Evolutionary conservation across 2,113 vertebrate species (phyloP).

Genomic region (Raja brachyura): DNA sequence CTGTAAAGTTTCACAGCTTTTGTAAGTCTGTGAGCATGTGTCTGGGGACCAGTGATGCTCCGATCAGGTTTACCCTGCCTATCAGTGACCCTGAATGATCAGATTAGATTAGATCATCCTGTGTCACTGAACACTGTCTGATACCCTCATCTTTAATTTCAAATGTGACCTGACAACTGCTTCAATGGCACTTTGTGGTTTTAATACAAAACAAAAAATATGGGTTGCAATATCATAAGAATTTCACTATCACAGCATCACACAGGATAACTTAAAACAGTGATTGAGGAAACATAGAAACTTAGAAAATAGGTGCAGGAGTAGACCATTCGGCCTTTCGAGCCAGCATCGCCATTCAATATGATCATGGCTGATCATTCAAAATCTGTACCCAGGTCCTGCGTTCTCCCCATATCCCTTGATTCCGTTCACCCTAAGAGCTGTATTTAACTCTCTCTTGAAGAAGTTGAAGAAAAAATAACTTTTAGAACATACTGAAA

Average conservation of each 20-base stretch:
- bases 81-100: slow-evolving; percentile 18
- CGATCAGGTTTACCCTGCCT: slow-evolving; percentile 28
- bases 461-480: neutral
- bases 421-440: no score
- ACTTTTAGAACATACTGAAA: neutral
- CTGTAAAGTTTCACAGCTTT: slow-evolving; percentile 32
- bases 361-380: no score
- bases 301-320: no score
- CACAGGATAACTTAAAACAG: neutral
- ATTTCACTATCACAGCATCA: no score
- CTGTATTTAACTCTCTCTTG: no score
- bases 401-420: no score
- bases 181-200: slow-evolving; percentile 17
- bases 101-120: slow-evolving; percentile 36
- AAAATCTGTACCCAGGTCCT: no score
- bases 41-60: slow-evolving; percentile 20
- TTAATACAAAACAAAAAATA: neutral
- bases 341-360: no score
- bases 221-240: neutral
- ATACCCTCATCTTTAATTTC: slow-evolving; percentile 27
- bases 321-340: no score
- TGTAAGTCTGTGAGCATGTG: slow-evolving; percentile 1
- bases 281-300: neutral
- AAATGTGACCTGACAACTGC: slow-evolving; percentile 15
- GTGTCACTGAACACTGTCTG: slow-evolving; percentile 11